phyloP scores from a whole-genome alignment of 2,888 invertebrate species.

The Frankliniella fusca region DNA sequence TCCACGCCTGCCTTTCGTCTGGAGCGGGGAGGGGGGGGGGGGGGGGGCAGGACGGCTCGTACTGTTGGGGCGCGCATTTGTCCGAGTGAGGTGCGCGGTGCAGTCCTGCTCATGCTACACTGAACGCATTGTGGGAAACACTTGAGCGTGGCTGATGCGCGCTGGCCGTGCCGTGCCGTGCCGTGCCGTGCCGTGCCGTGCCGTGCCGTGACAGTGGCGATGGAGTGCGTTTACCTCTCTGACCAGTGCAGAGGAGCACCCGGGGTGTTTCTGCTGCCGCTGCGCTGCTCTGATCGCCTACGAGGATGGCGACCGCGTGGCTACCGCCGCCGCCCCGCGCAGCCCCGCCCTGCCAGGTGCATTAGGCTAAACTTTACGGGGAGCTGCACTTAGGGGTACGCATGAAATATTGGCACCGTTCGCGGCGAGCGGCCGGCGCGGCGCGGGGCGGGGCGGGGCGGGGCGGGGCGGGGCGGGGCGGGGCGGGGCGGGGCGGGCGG shows the following conservation, averaged over 20 bases:
- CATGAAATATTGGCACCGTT: neutral
- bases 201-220: neutral
- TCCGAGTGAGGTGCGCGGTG: too few relatives aligned
- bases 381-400: neutral
- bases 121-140: too few relatives aligned
- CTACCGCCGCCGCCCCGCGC: neutral
- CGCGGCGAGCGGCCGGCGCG: neutral
- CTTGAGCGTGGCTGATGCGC: neutral
- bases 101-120: too few relatives aligned
- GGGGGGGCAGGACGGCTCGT: neutral
- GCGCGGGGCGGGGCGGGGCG: neutral
- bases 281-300: too few relatives aligned
- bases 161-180: neutral
- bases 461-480: neutral
- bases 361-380: neutral
- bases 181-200: too few relatives aligned
- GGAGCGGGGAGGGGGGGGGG: neutral
- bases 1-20: neutral
- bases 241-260: neutral
- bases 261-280: neutral
- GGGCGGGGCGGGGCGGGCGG: neutral
- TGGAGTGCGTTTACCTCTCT: neutral
- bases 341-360: neutral
- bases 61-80: neutral
- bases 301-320: neutral